Conservation (phyloP, 2,888 invertebrate genomes). For the Sinhomidia bicolor region DNA sequence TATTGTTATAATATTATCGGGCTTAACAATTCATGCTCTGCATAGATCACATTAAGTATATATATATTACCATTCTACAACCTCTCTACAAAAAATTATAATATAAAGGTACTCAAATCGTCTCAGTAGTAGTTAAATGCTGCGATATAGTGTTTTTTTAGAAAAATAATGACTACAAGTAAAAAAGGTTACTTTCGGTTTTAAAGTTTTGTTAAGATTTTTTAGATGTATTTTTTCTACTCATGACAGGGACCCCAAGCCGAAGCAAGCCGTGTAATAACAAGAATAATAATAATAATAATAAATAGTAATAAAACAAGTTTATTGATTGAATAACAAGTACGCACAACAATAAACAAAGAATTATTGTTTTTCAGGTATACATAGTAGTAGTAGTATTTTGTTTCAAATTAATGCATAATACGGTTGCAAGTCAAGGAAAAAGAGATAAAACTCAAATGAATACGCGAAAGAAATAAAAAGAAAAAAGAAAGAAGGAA, state of each 20-base stretch:
- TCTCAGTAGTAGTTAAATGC: constrained; percentile 12
- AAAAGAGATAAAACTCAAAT: background rate
- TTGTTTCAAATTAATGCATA: constrained; percentile 21
- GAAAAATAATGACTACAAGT: background rate
- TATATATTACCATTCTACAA: constrained; percentile 10
- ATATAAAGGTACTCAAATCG: constrained; percentile 4
- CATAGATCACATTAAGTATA: constrained; percentile 22
- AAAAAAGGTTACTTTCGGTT: constrained; percentile 13
- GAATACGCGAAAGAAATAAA: constrained; percentile 22
- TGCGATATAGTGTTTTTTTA: constrained; percentile 16
- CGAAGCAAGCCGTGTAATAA: constrained; percentile 33
- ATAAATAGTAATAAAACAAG: background rate
- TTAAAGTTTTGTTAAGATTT: constrained; percentile 11
- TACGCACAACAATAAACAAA: background rate
- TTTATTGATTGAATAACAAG: constrained; percentile 26
- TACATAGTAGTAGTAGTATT: too few relatives aligned
- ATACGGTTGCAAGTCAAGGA: constrained; percentile 34
- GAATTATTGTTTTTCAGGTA: background rate
- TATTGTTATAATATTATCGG: background rate
- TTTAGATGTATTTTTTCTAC: constrained; percentile 26
- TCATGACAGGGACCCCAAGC: constrained; percentile 27
- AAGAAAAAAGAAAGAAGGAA: constrained; percentile 26
- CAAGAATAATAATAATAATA: constrained; percentile 2
- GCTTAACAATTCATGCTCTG: constrained; percentile 17
- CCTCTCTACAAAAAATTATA: background rate